phyloP scores from a whole-genome alignment of 2,797 vertebrate genomes.

The Hemibagrus guttatus region DNA sequence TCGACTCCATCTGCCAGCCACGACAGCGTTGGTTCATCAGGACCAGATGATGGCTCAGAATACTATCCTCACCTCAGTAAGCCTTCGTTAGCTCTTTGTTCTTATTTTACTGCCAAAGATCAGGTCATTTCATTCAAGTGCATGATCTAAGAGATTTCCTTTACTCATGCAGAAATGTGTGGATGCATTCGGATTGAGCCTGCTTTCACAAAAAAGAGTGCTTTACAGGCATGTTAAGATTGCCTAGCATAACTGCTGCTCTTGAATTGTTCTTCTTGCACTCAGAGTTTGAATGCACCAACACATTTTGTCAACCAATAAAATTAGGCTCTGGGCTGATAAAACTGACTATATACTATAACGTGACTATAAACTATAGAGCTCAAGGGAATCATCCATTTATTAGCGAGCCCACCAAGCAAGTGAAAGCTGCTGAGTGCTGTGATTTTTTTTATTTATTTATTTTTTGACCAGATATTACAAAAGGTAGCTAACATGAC shows the following conservation, averaged over 20 bases:
- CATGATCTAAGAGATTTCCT: neutral
- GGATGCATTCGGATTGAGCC: neutral
- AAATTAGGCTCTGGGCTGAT: neutral
- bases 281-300: neutral
- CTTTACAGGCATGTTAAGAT: neutral
- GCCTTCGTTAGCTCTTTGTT: neutral
- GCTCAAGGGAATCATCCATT: neutral
- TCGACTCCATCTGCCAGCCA: slow-evolving; percentile 89
- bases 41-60: slow-evolving; percentile 84
- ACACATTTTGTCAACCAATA: neutral
- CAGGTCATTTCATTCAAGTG: neutral
- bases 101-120: neutral
- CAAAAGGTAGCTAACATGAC: neutral
- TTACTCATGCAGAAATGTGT: neutral
- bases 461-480: neutral
- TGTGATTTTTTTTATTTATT: too few species aligned
- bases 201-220: neutral
- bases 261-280: neutral
- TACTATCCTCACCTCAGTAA: slow-evolving; percentile 91
- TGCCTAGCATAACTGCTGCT: neutral
- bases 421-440: neutral
- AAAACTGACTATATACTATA: neutral
- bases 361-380: neutral
- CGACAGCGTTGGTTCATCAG: slow-evolving; percentile 81
- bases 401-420: neutral